Evolutionary conservation across 2,113 vertebrate genomes (phyloP).

Genomic region (Coptodon bakossiorum): DNA sequence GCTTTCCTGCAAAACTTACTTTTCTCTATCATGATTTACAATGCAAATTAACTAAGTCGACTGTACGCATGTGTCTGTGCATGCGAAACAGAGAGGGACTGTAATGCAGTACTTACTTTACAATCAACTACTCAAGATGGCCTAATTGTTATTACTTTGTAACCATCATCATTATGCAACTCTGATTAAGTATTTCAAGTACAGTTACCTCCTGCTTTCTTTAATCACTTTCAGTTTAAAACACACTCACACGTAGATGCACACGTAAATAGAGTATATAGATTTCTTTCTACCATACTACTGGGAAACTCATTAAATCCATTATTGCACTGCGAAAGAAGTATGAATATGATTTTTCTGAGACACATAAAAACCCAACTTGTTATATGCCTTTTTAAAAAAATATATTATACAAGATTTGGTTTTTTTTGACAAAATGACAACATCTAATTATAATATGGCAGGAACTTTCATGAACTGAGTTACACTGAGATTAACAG

Average conservation of each 20-base stretch:
- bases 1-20: background rate
- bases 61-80: background rate
- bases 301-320: background rate
- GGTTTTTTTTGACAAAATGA: constrained; percentile 6
- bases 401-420: background rate
- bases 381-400: background rate
- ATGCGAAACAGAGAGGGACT: background rate
- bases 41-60: background rate
- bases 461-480: constrained; percentile 8
- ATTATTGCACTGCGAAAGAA: background rate
- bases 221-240: background rate
- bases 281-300: background rate
- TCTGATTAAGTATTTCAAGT: constrained; percentile 6
- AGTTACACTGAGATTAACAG: background rate
- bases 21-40: background rate
- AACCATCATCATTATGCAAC: background rate
- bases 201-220: background rate
- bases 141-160: background rate
- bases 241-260: background rate
- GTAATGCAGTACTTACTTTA: background rate
- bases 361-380: background rate
- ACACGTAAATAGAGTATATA: background rate
- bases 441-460: constrained; percentile 27
- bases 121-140: background rate
- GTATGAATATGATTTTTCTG: background rate